Evolutionary conservation across 2,113 vertebrate species (phyloP).

Genomic region (Ceuthmochares aereus): DNA sequence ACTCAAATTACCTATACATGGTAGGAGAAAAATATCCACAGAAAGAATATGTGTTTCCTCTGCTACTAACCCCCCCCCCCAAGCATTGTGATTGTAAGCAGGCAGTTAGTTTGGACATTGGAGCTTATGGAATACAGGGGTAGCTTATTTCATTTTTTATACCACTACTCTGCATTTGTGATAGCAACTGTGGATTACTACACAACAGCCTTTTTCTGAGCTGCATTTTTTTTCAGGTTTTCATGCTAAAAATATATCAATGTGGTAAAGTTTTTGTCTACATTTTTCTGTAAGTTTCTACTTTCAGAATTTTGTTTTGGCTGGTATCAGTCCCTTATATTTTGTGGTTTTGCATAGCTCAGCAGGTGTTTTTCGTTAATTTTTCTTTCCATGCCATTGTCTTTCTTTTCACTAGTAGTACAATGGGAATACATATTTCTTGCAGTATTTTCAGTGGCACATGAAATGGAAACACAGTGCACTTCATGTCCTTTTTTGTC

Average conservation of each 20-base stretch:
- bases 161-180: background rate
- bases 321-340: background rate
- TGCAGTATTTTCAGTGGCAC: background rate
- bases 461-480: background rate
- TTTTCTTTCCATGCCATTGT: background rate
- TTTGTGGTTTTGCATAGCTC: background rate
- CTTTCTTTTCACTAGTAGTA: background rate
- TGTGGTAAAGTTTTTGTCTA: background rate
- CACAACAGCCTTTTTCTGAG: background rate
- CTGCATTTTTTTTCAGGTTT: background rate
- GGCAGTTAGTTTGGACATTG: background rate
- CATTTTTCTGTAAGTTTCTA: background rate
- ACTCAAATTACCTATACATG: slow-evolving; percentile 53
- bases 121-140: background rate
- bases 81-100: slow-evolving; percentile 50
- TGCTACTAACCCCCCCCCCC: background rate
- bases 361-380: background rate
- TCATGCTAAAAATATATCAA: background rate
- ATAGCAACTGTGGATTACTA: background rate
- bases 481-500: background rate
- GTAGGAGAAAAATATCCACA: slow-evolving; percentile 49
- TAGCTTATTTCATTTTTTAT: slow-evolving; percentile 26
- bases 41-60: background rate
- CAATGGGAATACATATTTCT: background rate
- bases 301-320: background rate